Base-by-base conservation (phyloP, 2,797 vertebrate species). In the Lutjanus argentimaculatus region DNA sequence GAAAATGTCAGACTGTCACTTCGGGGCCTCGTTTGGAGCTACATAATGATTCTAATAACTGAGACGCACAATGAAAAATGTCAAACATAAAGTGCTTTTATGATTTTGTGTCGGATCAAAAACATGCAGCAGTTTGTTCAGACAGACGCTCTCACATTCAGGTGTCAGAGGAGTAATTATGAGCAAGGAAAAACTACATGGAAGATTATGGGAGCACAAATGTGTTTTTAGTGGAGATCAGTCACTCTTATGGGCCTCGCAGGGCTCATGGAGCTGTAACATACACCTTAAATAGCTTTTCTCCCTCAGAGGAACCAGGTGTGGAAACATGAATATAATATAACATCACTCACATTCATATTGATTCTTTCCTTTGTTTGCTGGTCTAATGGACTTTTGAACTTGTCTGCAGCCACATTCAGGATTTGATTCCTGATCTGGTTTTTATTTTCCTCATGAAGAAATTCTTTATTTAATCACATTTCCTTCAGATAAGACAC, bases 1-100 rank as follows among this genome's bases (percentile, higher is more conserved):
- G 77, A 6, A 75, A 67, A 77, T 75, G 82, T 85, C 80, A 69
- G 25, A 66, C 79, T 69, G 78, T 86, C 52, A 81, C 69, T 45
- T 43, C 0, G 48, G 48, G 36, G 46, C 19, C 59, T 22, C 1
- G 3, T 83, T 75, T 59, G 21, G 14, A 61, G 72, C 67, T 30
- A 0, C 8, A 5, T 67, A 61, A 82, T 79, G 69, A 67, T 5
- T 25, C 14, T 19, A 77, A 48, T 71, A 87, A 77, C 68, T 2
- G 36, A 10, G 36, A 48, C n/a, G 52, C 25, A 25, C 30, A 1
- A 1, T 77, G 71, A 80, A 48, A 77, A 80, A 75, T 76, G 82
- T 79, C 75, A 57, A 40, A 66, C 75, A 67, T 69, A 21, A 81
- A 77, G 59, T 36, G 61, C 40, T 40, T 62, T 67, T 70, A 75